Base-by-base conservation (phyloP, 23 tunicate genomes). In the Styela plicata region DNA sequence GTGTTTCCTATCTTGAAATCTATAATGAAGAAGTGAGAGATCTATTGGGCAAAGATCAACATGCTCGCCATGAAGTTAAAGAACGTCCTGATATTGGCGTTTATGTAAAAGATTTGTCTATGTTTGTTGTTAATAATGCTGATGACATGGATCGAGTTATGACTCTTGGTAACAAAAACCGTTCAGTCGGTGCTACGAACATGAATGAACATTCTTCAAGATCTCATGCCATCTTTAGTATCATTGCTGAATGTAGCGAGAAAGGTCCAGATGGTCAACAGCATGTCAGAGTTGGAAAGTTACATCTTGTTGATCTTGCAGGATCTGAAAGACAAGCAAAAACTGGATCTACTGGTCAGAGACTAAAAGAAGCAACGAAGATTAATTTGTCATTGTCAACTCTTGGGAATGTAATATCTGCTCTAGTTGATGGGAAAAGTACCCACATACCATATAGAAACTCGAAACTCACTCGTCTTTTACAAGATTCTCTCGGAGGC, bases 401-500 rank as follows among this genome's bases (percentile, higher is more conserved):
- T 34, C 74, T 96, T 18, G 99, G 98, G 24, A 96, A 96, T 77
- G 99, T 96, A 22, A 96, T 96, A 65, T 96, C 99, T 35, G 97
- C 99, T 21, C 80, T 96, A 53, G 99, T 96, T 0, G 99, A 96
- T 78, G 99, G 99, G 23, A 96, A 96, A 74, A 94, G 98, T 35
- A 96, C 96, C 32, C 99, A 96, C 71, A 91, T 96, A 69, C 99
- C 99, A 24, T 96, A 96, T 63, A 87, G 99, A 29, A 96, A 96
- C 80, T 90, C 96, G 10, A 96, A 94, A 71, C 83, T 96, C 23
- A 96, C 99, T 1, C 73, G 99, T 23, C 57, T 96, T 31, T 78
- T 96, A 78, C 99, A 96, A 85, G 99, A 96, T 37, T 96, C 99
- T 18, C 88, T 96, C 33, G 99, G 99, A 3, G 99, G 99, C 20